Evolutionary conservation across 2,888 invertebrate genomes (phyloP).

Genomic region (Neoitamus cyanurus): DNA sequence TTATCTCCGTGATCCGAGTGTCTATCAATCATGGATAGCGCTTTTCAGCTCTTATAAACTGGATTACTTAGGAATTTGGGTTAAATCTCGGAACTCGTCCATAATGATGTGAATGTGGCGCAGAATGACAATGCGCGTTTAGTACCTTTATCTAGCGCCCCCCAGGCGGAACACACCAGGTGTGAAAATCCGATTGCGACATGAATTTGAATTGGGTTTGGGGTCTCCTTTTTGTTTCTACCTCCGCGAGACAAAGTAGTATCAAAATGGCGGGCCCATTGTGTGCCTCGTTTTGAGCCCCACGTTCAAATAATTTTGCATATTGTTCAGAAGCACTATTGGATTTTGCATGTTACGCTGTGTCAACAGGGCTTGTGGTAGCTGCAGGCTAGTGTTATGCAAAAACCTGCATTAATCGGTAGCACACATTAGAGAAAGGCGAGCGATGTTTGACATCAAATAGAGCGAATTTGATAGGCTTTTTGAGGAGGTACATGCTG

Average conservation of each 20-base stretch:
- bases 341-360: background rate
- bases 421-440: background rate
- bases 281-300: background rate
- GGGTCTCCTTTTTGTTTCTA: background rate
- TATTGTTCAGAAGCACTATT: background rate
- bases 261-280: background rate
- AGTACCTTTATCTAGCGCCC: background rate
- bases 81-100: slow-evolving; percentile 2
- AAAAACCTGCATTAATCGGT: background rate
- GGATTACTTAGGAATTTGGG: slow-evolving; percentile 20
- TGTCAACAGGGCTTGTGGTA: background rate
- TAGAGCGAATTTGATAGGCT: background rate
- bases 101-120: background rate
- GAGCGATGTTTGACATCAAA: background rate
- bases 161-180: background rate
- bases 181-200: slow-evolving; percentile 7
- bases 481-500: background rate
- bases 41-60: background rate
- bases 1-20: background rate
- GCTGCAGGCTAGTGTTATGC: background rate
- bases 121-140: slow-evolving; percentile 11
- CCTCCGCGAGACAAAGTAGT: background rate
- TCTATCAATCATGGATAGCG: slow-evolving; percentile 15
- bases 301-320: background rate
- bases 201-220: background rate